Evolutionary conservation across 2,888 invertebrate genomes (phyloP), one percentile per base, ranked within the genome.

Genomic region (Dioctria rufipes): DNA sequence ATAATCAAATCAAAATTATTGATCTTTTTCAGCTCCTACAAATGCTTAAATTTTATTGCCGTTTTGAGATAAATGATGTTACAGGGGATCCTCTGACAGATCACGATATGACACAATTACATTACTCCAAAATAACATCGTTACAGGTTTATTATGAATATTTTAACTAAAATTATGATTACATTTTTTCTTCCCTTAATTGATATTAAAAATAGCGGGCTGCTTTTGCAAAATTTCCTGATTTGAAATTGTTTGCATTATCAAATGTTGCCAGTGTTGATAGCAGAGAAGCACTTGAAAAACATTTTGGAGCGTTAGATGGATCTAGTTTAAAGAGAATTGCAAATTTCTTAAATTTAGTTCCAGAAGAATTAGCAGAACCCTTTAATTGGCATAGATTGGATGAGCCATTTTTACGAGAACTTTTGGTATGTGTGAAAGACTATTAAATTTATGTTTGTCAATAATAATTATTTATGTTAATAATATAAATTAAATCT

Each of bases 21-120:
- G 25, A 25, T 49, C 3, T 25, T 77, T 92, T 92, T 9, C 91
- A 98, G 96, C 91, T 99, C 4, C 89, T 99, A 85, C 96, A 97
- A 84, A 97, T 98, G 94, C 90, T 99, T 78, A 97, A 97, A 87
- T 98, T 99, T 88, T 99, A 99, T 89, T 94, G 96, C 0, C 93
- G 96, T 81, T 99, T 99, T 89, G 99, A 99, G 90, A 99, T 99
- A 83, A 97, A 96, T 88, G 99, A 99, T 86, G 95, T 96, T 86
- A 95, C 96, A 0, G 99, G 99, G 0, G 98, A 98, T 87, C 96
- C 98, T 0, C 91, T 99, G 84, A 96, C 95, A 0, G 97, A 98
- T 86, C 94, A 95, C 83, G 97, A 98, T 86, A 97, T 99, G 94
- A 96, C 96, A 51, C 93, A 96, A 86, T 90, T 95, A 43, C 99